phyloP scores from a whole-genome alignment of 2,888 invertebrate species.

The Orthonevra nobilis region DNA sequence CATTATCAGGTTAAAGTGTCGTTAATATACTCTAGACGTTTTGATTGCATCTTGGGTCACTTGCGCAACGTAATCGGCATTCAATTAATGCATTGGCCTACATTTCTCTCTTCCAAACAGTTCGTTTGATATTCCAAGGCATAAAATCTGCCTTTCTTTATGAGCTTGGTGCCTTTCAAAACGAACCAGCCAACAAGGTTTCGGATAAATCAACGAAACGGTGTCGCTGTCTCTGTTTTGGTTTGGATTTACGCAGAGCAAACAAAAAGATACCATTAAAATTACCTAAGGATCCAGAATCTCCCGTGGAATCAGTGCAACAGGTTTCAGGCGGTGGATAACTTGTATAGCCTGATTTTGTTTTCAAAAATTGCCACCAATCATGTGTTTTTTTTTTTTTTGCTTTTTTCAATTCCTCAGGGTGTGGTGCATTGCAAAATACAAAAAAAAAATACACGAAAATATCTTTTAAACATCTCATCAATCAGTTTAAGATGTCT shows the following conservation, averaged over 20 bases:
- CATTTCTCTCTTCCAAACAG: constrained; percentile 28
- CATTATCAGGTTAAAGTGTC: constrained; percentile 28
- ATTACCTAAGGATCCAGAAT: constrained; percentile 66
- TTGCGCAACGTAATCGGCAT: constrained; percentile 55
- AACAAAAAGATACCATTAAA: constrained; percentile 1
- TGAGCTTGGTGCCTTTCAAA: no score
- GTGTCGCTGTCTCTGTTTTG: constrained; percentile 48
- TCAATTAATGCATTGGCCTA: constrained; percentile 67
- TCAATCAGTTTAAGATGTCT: constrained; percentile 43
- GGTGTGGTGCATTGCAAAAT: constrained; percentile 41
- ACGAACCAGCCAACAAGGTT: no score
- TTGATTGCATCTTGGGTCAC: constrained; percentile 4
- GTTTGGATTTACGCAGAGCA: constrained; percentile 12
- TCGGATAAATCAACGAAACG: constrained; percentile 1
- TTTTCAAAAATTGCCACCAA: constrained; percentile 40
- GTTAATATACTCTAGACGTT: constrained; percentile 41
- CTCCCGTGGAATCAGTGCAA: constrained; percentile 21
- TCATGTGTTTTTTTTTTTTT: constrained; percentile 5
- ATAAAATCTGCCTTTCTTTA: constrained; percentile 10
- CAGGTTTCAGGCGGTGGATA: constrained; percentile 35
- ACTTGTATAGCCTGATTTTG: constrained; percentile 59
- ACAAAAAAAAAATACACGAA: background rate
- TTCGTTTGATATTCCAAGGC: constrained; percentile 37
- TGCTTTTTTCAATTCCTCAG: constrained; percentile 42
- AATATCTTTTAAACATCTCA: constrained; percentile 7